Conservation (phyloP, 2,888 invertebrate genomes). For the Bruchidius siliquastri region DNA sequence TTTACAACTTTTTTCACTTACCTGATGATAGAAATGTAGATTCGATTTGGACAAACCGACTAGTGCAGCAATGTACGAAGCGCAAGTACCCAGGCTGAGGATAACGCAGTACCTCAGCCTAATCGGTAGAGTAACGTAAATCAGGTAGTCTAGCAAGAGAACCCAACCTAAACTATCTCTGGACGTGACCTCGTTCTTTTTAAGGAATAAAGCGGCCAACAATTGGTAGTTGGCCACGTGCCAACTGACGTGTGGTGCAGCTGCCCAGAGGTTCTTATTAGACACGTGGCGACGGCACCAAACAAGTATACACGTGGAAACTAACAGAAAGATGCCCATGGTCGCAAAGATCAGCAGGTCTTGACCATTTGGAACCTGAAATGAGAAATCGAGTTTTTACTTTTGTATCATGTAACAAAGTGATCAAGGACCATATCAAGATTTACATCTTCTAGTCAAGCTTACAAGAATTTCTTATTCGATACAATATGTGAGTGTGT, state of each 20-base stretch:
- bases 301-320: slow-evolving; percentile 43
- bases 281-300: slow-evolving; percentile 40
- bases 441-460: too few species aligned
- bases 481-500: too few species aligned
- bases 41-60: slow-evolving; percentile 54
- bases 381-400: slow-evolving; percentile 9
- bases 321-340: slow-evolving; percentile 42
- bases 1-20: slow-evolving; percentile 30
- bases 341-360: slow-evolving; percentile 40
- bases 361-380: slow-evolving; percentile 50
- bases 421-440: too few species aligned
- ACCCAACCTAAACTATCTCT: slow-evolving; percentile 70
- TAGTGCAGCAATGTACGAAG: slow-evolving; percentile 57
- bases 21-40: slow-evolving; percentile 50
- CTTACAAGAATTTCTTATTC: too few species aligned
- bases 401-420: too few species aligned
- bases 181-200: slow-evolving; percentile 54
- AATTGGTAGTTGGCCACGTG: slow-evolving; percentile 59
- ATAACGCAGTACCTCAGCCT: slow-evolving; percentile 59
- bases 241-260: slow-evolving; percentile 63
- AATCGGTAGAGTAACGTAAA: slow-evolving; percentile 70
- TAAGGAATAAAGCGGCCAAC: slow-evolving; percentile 58
- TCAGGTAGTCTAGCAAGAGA: slow-evolving; percentile 65
- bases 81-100: slow-evolving; percentile 57
- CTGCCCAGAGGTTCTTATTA: slow-evolving; percentile 49